Evolutionary conservation across 2,888 invertebrate species (phyloP), one percentile per base, ranked within the genome.

Genomic region (Stomorhina lunata): DNA sequence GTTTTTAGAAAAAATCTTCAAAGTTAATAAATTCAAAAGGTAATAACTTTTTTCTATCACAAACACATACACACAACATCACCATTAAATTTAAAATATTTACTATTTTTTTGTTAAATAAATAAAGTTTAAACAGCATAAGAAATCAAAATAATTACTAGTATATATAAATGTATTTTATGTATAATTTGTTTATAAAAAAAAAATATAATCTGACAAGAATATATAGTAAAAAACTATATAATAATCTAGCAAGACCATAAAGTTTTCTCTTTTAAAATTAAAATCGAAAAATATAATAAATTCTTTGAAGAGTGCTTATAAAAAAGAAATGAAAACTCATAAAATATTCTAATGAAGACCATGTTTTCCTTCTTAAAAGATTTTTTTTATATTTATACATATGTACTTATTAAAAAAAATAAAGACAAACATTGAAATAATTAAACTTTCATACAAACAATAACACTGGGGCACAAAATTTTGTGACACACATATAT

Each of bases 391-490:
- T 45, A 9, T 55, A n/a, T n/a, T n/a, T n/a, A 69, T 72, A 63
- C 61, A 63, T 34, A 78, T 75, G 79, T 82, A 82, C 82, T 79
- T 82, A 82, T 71, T 69, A 45, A 79, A 77, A 48, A 68, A 59
- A 27, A 32, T 37, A 27, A 57, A 63, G 10, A 29, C 17, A 73
- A 63, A n/a, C n/a, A n/a, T n/a, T 25, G n/a, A 68, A 43, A 20
- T n/a, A 66, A 43, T 17, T 40, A 59, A 22, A 71, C 37, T 34
- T 50, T 50, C 22, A 65, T 3, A 57, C 48, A 53, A 40, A 50
- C 12, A 65, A 20, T 37, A 45, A 53, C 48, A n/a, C n/a, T n/a
- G n/a, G n/a, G n/a, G n/a, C n/a, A n/a, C n/a, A n/a, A n/a, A n/a
- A n/a, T n/a, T n/a, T n/a, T n/a, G n/a, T n/a, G n/a, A n/a, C n/a